Base-by-base conservation (phyloP, 2,113 vertebrate species). In the Dromas ardeola region DNA sequence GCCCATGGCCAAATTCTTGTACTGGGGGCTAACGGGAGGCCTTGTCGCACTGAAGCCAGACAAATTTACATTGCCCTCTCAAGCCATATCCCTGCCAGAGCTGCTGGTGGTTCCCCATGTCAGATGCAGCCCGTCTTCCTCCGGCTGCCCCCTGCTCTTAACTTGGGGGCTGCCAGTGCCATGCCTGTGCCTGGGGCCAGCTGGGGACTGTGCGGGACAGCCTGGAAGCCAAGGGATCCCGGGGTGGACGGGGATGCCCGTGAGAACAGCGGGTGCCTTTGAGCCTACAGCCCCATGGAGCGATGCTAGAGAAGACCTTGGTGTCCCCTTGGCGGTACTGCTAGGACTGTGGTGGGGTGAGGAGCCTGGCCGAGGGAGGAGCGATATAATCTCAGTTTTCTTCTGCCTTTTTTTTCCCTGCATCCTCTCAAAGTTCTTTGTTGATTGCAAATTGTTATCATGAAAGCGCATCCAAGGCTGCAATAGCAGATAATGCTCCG, bases 361-460 rank as follows among this genome's bases (percentile, higher is more conserved):
- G 18, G 10, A 72, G 55, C 73, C 32, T 3, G 4, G 52, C 66
- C 1, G 3, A 81, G 49, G 19, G 45, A 87, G 42, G 13, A 67
- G 47, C 0, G 38, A 70, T 66, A 88, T 3, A 45, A 62, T 70
- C 92, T 86, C 25, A 0, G 29, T 49, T 92, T 77, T 70, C 38
- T 63, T 81, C 63, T 45, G 30, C 88, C 15, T 20, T n/a, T 58
- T 55, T 40, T 40, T 45, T 9, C 11, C 63, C 50, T 10, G 63
- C 50, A 77, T 93, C 72, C 67, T 93, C 88, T 86, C 82, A 34
- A 61, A 83, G 63, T 66, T 83, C 92, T 93, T 74, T 88, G 85
- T 53, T 86, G 97, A 81, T 72, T 63, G 86, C 94, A 63, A 95
- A 81, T 90, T 53, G 76, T 95, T 92, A 90, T 94, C 88, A 9